Evolutionary conservation across 2,113 vertebrate genomes (phyloP).

Genomic region (Pedionomus torquatus): DNA sequence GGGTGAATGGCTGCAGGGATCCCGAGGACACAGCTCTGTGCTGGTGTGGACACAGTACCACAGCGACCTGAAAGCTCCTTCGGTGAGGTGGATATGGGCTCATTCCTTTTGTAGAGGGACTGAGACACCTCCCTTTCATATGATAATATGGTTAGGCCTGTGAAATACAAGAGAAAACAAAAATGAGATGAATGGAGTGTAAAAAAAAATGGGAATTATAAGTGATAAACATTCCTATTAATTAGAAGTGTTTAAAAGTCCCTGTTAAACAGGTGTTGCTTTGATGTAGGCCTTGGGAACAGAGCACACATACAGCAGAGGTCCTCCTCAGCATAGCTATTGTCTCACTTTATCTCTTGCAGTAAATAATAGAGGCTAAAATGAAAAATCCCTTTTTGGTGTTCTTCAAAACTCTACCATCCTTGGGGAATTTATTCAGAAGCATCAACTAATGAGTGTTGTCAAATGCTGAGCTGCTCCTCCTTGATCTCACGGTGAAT

Average conservation of each 20-base stretch:
- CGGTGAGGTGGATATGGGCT: accelerated
- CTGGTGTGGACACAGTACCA: accelerated
- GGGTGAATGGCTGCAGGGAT: accelerated
- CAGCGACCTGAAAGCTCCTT: not conserved
- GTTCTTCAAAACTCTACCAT: not conserved
- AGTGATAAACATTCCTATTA: not conserved
- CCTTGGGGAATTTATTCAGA: constrained; percentile 4
- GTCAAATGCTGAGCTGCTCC: not conserved
- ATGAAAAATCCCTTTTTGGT: not conserved
- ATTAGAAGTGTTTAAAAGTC: not conserved
- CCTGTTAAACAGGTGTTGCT: not conserved
- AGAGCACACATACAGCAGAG: not conserved
- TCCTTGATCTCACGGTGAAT: not conserved
- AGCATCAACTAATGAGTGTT: not conserved
- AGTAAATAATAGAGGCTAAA: not conserved
- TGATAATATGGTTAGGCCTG: not conserved
- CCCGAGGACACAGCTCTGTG: not conserved
- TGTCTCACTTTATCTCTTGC: not conserved
- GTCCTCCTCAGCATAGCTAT: not conserved
- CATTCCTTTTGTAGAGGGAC: accelerated
- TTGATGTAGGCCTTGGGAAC: not conserved
- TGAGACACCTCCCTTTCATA: not conserved
- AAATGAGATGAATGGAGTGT: not conserved
- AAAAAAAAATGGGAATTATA: not conserved
- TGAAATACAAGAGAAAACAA: not conserved